Conservation (phyloP, 2,113 vertebrate genomes). For the Neolamprologus hecqui region DNA sequence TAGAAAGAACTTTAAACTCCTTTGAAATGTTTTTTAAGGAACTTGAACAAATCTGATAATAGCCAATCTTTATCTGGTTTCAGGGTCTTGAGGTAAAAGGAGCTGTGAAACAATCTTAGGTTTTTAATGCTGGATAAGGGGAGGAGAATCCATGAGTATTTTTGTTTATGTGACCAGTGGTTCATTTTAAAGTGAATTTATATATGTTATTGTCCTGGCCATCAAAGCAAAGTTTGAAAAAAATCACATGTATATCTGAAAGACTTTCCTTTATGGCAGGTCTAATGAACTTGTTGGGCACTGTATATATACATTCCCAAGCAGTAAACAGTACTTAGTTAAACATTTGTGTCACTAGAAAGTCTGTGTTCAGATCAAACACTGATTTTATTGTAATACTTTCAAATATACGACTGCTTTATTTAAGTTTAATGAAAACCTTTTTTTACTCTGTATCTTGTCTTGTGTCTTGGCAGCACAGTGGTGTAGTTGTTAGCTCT, state of each 20-base stretch:
- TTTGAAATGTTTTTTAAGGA: not conserved
- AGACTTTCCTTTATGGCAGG: not conserved
- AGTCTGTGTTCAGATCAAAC: not conserved
- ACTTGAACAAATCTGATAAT: not conserved
- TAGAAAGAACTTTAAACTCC: not conserved
- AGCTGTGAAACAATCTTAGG: not conserved
- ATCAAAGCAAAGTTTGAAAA: not conserved
- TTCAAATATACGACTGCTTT: fast-evolving
- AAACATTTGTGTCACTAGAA: not conserved
- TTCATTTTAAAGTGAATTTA: not conserved
- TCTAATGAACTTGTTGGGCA: not conserved
- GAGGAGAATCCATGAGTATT: not conserved
- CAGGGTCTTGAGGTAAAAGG: not conserved
- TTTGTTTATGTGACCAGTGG: not conserved
- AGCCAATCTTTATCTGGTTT: fast-evolving
- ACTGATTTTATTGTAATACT: not conserved
- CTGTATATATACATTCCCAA: not conserved
- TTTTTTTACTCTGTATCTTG: not conserved
- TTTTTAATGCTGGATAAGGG: not conserved
- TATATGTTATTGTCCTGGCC: not conserved
- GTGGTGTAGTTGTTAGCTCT: not conserved
- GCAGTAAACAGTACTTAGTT: not conserved
- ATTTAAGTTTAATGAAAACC: not conserved
- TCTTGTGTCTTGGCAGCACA: not conserved
- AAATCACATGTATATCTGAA: not conserved